Base-by-base conservation (phyloP, 2,888 invertebrate genomes). In the Protonemura montana region DNA sequence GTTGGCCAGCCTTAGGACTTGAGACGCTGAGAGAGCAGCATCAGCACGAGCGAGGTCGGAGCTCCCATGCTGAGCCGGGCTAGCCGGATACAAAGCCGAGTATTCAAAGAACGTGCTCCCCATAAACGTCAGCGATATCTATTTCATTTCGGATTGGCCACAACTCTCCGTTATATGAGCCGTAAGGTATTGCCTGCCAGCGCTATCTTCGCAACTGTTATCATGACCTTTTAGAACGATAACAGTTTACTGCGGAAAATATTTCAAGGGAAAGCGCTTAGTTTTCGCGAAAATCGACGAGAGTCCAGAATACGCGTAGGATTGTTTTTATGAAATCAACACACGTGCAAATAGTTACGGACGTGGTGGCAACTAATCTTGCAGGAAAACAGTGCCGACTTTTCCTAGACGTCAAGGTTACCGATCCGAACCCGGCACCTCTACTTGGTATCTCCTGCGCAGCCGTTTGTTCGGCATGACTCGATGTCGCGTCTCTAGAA, bases 121-220 rank as follows among this genome's bases (percentile, higher is more conserved):
- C 28, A 78, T 78, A 78, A 78, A 78, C 78, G 78, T 78, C 78
- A 28, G 78, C 28, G 78, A 78, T 78, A 78, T 78, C 78, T 78
- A 26, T 78, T 78, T 78, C 78, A 78, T 78, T 78, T 78, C 78
- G 78, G 78, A 78, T 78, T 78, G 78, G 59, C 59, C 78, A 78
- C 78, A 28, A 28, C 78, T 78, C 78, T 78, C 78, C 3, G 78
- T 59, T 59, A 59, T 59, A 59, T 59, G 59, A 59, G 59, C 59
- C 59, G 59, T 59, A 59, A 59, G 59, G 59, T 59, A 59, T 59
- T 59, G 59, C 59, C 35, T 35, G 59, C 59, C 13, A 16, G 59
- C 13, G 21, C 59, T 59, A 59, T 59, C 59, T 59, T 59, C 59
- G 7, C 59, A 59, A 59, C 59, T 59, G 59, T 59, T 59, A 59